Base-by-base conservation (phyloP, 2,113 vertebrate genomes). In the Raphicerus campestris region DNA sequence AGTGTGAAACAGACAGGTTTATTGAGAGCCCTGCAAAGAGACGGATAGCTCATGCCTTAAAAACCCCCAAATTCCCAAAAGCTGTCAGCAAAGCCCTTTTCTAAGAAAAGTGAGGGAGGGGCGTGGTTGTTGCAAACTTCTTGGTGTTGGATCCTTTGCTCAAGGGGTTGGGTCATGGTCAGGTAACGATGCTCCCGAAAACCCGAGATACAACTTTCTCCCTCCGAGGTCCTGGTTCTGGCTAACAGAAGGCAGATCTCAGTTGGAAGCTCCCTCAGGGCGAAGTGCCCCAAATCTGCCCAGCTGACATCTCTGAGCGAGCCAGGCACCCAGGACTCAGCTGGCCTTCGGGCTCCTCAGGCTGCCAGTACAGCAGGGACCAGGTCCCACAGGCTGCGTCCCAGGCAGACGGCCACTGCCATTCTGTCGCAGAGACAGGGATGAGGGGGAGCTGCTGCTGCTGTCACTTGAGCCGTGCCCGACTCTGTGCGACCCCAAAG, bases 131-230 rank as follows among this genome's bases (percentile, higher is more conserved):
- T 42, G 22, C 70, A 42, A 1, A 75, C 70, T 75, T 26, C 39
- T 42, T 75, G 22, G 11, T 75, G 22, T 75, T 42, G 22, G 70
- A 42, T 26, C 70, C 70, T 75, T 75, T 42, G 70, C 10, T 26
- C 22, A 42, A 75, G 11, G 22, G 39, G 5, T 26, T 26, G 39
- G 39, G 39, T 75, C 70, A 75, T 26, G 39, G 39, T 75, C 22
- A 75, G 22, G 70, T 15, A 75, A 42, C 0, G 6, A 42, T 75
- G 70, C 7, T 75, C 22, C 11, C 0, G 0, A 39, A 10, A 16
- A 22, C 19, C 66, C n/a, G 0, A 73, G 35, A 6, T 13, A 7
- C 10, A 73, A 13, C 35, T 73, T 73, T 73, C 10, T 39, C 19
- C 66, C 66, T 73, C 35, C 0, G 35, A 73, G 35, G 35, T 39